phyloP scores from a whole-genome alignment of 2,113 vertebrate species.

The Archilochus colubris region DNA sequence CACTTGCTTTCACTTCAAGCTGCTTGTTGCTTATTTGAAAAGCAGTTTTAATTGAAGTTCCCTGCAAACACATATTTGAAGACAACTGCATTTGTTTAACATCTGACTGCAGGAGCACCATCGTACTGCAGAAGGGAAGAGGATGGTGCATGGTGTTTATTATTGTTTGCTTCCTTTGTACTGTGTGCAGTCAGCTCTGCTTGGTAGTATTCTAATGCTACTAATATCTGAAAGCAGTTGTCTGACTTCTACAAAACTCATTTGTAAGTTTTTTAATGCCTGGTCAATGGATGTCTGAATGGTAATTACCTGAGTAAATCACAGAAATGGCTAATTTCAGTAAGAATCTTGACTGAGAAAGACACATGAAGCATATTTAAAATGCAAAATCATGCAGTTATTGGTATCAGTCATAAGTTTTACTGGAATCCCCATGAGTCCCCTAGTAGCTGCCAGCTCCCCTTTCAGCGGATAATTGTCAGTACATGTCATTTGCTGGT shows the following conservation, averaged over 20 bases:
- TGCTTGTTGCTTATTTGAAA: background rate
- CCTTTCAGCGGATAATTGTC: background rate
- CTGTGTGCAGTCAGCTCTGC: background rate
- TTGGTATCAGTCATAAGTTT: background rate
- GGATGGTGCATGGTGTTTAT: background rate
- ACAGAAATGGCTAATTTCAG: background rate
- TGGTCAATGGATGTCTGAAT: background rate
- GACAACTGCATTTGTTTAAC: background rate
- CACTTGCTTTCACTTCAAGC: background rate
- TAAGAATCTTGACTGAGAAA: background rate
- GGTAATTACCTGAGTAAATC: background rate
- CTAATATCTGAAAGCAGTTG: background rate
- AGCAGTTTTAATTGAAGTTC: background rate
- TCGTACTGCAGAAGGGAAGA: background rate
- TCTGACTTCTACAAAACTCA: background rate
- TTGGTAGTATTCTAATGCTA: background rate
- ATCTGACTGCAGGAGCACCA: accelerated
- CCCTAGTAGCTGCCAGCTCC: background rate
- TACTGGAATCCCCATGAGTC: background rate
- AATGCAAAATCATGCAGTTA: background rate
- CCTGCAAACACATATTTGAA: background rate
- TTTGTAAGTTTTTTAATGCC: background rate
- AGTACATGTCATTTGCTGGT: accelerated
- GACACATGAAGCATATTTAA: background rate
- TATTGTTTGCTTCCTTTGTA: background rate